Conservation (phyloP, 2,888 invertebrate genomes). For the Phalera bucephala region DNA sequence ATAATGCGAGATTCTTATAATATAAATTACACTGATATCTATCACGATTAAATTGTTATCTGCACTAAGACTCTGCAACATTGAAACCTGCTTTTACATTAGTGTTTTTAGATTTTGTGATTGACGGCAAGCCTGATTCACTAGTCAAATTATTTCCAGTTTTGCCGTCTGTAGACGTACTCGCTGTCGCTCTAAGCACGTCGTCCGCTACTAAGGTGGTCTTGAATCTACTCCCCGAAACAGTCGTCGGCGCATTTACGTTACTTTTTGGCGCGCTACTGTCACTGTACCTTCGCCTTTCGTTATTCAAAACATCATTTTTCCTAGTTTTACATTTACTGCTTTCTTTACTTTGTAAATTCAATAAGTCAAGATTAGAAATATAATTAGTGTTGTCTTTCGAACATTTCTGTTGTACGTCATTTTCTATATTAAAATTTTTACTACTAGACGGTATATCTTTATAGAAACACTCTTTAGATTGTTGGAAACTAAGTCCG, state of each 20-base stretch:
- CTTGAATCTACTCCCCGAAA: slow-evolving; percentile 62
- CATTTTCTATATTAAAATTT: slow-evolving; percentile 62
- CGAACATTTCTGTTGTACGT: slow-evolving; percentile 52
- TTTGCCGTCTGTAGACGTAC: slow-evolving; percentile 48
- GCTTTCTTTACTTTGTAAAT: slow-evolving; percentile 49
- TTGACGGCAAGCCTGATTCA: slow-evolving; percentile 40
- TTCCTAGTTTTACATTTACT: slow-evolving; percentile 44
- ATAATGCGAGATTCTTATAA: slow-evolving; percentile 13
- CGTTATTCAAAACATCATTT: slow-evolving; percentile 62
- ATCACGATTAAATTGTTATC: slow-evolving; percentile 9
- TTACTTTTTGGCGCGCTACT: slow-evolving; percentile 64
- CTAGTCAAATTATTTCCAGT: slow-evolving; percentile 37
- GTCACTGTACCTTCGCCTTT: slow-evolving; percentile 67
- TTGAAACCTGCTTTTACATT: slow-evolving; percentile 65
- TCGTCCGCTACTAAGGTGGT: slow-evolving; percentile 70
- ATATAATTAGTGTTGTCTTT: slow-evolving; percentile 45
- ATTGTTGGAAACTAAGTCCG: slow-evolving; percentile 61
- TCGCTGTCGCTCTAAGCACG: slow-evolving; percentile 43
- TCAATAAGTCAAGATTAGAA: slow-evolving; percentile 53
- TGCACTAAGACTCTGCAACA: slow-evolving; percentile 44
- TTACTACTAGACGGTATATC: slow-evolving; percentile 73
- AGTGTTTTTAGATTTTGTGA: slow-evolving; percentile 62
- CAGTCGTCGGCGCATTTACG: slow-evolving; percentile 36
- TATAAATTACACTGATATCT: slow-evolving; percentile 20
- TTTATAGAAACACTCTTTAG: slow-evolving; percentile 66